These are phyloP conservation scores for Physocephala rufipes DNA, from an alignment of 2,888 invertebrate species.

Conservation along the genomic window DNA sequence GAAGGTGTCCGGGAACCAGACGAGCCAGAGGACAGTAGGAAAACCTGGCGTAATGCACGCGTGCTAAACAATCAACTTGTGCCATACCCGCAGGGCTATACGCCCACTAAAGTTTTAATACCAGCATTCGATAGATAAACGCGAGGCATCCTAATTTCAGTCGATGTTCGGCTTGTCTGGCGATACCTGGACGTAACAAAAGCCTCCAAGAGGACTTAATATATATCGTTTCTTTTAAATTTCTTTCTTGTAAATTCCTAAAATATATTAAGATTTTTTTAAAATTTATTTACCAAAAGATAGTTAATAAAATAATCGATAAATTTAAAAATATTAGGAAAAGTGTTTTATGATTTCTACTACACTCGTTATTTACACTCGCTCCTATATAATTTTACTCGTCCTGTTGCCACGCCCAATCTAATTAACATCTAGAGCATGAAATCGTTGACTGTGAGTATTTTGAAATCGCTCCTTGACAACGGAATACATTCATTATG, in stretches of 20 bases:
- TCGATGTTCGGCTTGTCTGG: constrained; percentile 33
- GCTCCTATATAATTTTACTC: neutral
- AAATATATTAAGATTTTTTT: no score
- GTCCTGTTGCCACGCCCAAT: no score
- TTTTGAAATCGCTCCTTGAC: constrained; percentile 53
- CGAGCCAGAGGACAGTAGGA: constrained; percentile 78
- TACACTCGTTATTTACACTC: neutral
- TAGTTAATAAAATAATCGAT: neutral
- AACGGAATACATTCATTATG: constrained; percentile 50
- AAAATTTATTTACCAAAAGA: no score
- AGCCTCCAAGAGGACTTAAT: neutral
- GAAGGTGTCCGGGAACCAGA: constrained; percentile 82
- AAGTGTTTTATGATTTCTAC: neutral
- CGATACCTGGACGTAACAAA: neutral
- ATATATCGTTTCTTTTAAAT: neutral
- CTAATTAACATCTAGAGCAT: no score
- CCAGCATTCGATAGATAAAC: constrained; percentile 58
- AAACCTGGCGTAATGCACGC: constrained; percentile 87
- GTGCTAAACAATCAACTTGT: constrained; percentile 85
- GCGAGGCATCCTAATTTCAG: no score
- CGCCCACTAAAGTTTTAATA: constrained; percentile 70
- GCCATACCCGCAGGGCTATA: constrained; percentile 77
- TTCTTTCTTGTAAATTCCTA: no score
- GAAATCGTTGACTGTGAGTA: constrained; percentile 62
- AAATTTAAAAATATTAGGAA: neutral